Evolutionary conservation across 2,888 invertebrate species (phyloP).

Genomic region (Noctua fimbriata): DNA sequence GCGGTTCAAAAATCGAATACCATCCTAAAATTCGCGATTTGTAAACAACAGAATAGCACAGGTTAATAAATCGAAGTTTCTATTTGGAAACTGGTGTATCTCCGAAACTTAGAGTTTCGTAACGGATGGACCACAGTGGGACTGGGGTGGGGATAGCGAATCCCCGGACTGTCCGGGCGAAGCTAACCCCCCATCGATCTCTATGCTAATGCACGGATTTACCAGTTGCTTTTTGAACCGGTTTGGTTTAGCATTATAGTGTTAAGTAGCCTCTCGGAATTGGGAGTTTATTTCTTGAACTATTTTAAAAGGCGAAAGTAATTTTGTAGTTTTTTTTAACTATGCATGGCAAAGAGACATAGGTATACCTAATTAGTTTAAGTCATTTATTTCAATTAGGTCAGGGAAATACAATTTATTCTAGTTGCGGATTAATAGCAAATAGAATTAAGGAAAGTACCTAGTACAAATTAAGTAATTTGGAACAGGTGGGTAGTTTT

Average conservation of each 20-base stretch:
- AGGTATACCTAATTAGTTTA: neutral
- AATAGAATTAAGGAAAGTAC: neutral
- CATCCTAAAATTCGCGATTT: slow-evolving; percentile 2
- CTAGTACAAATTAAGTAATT: neutral
- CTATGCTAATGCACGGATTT: slow-evolving; percentile 64
- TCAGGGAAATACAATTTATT: neutral
- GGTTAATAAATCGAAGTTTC: slow-evolving; percentile 61
- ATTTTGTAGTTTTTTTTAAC: neutral
- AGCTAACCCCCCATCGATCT: slow-evolving; percentile 63
- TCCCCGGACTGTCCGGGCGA: slow-evolving; percentile 44
- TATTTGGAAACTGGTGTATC: slow-evolving; percentile 63
- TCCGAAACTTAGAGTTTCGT: slow-evolving; percentile 59
- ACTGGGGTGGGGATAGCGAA: slow-evolving; percentile 37
- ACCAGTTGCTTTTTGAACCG: slow-evolving; percentile 64
- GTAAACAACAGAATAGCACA: slow-evolving; percentile 31
- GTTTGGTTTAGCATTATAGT: slow-evolving; percentile 44
- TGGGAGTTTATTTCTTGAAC: slow-evolving; percentile 2
- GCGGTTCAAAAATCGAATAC: neutral
- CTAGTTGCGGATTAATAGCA: neutral
- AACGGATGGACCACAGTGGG: slow-evolving; percentile 55
- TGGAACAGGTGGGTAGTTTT: neutral
- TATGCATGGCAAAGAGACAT: neutral
- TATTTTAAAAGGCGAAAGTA: neutral
- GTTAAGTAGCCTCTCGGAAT: slow-evolving; percentile 42
- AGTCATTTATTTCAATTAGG: neutral